A percentile compares a stretch with the other conserved stretches of the same genome.
Evolutionary conservation across 2,797 vertebrate genomes (phyloP).

Genomic region (Craterocephalus amniculus): DNA sequence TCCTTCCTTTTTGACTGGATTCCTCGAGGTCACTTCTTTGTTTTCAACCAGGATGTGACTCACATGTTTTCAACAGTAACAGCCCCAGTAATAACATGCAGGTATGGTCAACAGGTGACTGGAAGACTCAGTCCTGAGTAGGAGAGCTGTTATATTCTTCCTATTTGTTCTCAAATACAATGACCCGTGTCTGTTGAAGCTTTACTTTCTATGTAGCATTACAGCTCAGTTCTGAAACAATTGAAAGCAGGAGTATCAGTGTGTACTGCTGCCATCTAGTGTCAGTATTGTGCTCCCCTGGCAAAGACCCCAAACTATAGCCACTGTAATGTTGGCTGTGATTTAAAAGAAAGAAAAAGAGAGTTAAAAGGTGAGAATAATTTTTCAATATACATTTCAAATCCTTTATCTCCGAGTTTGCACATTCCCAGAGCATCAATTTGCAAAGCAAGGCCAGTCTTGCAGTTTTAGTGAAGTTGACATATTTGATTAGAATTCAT

Average conservation of each 20-base stretch:
- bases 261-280: slow-evolving; percentile 83
- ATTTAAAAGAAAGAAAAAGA: not conserved
- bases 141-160: slow-evolving; percentile 11
- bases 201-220: slow-evolving; percentile 40
- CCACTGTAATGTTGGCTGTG: not conserved
- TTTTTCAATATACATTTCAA: slow-evolving; percentile 5
- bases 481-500: slow-evolving; percentile 41
- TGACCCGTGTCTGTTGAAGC: slow-evolving; percentile 51
- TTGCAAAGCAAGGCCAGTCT: not conserved
- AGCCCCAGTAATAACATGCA: slow-evolving; percentile 25
- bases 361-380: slow-evolving; percentile 15
- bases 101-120: slow-evolving; percentile 48
- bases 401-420: not conserved
- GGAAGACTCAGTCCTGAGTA: not conserved
- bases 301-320: slow-evolving; percentile 5
- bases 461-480: slow-evolving; percentile 38
- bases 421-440: slow-evolving; percentile 10
- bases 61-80: slow-evolving; percentile 35
- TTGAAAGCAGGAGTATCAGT: slow-evolving; percentile 15
- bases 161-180: slow-evolving; percentile 36
- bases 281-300: slow-evolving; percentile 40
- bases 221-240: slow-evolving; percentile 44
- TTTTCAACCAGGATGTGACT: slow-evolving; percentile 74
- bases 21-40: slow-evolving; percentile 67
- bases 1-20: slow-evolving; percentile 66